Base-by-base conservation (phyloP, 1,140 invertebrate genomes). In the Ruditapes philippinarum region DNA sequence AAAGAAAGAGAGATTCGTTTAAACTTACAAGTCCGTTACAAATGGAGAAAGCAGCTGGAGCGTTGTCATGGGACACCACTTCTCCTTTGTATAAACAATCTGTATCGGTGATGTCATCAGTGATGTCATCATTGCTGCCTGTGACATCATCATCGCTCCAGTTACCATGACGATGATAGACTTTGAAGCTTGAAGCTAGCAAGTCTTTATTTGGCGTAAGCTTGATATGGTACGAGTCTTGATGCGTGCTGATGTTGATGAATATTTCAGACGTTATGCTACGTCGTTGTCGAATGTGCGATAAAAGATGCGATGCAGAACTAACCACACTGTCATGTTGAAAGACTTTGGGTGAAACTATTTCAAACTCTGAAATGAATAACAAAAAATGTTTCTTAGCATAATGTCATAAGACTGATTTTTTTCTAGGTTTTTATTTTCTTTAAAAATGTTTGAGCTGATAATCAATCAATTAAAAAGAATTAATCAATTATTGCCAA, bases 321-420 rank as follows among this genome's bases (percentile, higher is more conserved):
- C 45, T 84, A 70, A 38, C 82, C 5, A 22, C 42, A 22, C 3
- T n/a, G 25, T 87, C 33, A 38, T 28, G n/a, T 54, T 87, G 70
- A 78, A 78, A 87, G 33, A 87, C 84, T 87, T 78, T 42, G 25
- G 74, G 70, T 45, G 65, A 25, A 31, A 87, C 57, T 62, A 87
- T 33, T 65, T 87, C 70, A 62, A 76, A 87, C 51, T 87, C 84
- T 87, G 84, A 68, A 86, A 87, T 45, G 12, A 54, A 85, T 45
- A n/a, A n/a, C n/a, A n/a, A n/a, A n/a, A n/a, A n/a, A n/a, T n/a
- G n/a, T n/a, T n/a, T n/a, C n/a, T n/a, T n/a, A n/a, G n/a, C n/a
- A n/a, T n/a, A n/a, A n/a, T n/a, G n/a, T n/a, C n/a, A n/a, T n/a
- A n/a, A n/a, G n/a, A n/a, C n/a, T n/a, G n/a, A n/a, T n/a, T n/a